Conservation (phyloP, 2,888 invertebrate genomes). For the Platycheirus albimanus region DNA sequence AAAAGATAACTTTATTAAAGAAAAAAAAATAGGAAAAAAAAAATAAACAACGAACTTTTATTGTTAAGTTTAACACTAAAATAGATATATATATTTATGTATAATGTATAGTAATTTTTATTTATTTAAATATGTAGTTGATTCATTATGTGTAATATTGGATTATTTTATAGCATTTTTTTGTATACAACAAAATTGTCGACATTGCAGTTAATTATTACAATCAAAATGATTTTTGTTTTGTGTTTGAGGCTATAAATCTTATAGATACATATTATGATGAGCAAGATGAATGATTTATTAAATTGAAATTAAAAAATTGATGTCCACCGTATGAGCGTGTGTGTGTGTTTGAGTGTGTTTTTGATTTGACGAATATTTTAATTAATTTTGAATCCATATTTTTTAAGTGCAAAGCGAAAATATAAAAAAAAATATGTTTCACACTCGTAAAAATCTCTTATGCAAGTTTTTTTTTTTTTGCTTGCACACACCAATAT, state of each 20-base stretch:
- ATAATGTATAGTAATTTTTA: not conserved
- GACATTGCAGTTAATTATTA: conserved; percentile 44
- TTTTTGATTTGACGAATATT: conserved; percentile 16
- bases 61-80: conserved; percentile 36
- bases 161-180: conserved; percentile 23
- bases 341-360: no score
- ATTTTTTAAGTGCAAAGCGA: conserved; percentile 19
- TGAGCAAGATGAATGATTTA: no score
- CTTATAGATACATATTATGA: no score
- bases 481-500: not conserved
- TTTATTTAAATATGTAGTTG: conserved; percentile 30
- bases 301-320: conserved; percentile 22
- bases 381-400: conserved; percentile 10
- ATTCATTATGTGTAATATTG: not conserved
- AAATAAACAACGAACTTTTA: not conserved
- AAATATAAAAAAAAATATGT: not conserved
- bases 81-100: no score
- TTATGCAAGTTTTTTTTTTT: not conserved
- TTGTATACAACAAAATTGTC: conserved; percentile 18
- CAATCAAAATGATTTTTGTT: conserved; percentile 25
- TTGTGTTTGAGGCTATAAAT: conserved; percentile 25
- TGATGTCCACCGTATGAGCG: conserved; percentile 17
- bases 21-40: no score
- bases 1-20: conserved; percentile 8
- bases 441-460: conserved; percentile 13